Base-by-base conservation (phyloP, 2,113 vertebrate species). In the Alethe diademata region DNA sequence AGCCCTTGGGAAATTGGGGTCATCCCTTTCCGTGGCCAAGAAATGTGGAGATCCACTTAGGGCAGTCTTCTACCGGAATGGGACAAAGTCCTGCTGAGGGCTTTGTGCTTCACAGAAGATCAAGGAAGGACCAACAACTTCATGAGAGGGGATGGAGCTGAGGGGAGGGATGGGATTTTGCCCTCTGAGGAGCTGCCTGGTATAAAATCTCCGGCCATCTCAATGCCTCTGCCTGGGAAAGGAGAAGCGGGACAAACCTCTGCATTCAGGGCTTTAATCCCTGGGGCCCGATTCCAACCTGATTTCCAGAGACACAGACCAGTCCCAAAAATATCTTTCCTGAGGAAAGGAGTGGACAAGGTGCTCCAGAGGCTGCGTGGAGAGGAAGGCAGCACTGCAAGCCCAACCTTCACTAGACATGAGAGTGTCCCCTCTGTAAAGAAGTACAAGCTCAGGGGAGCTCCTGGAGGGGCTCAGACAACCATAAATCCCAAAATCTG, bases 61-160 rank as follows among this genome's bases (percentile, higher is more conserved):
- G 56, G 13, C 33, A 88, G 35, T 35, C 18, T 71, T 33, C 20
- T 40, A 1, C 35, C 14, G 40, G 33, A 73, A 54, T 6, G 22
- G 42, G 12, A 29, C 20, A 28, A 35, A 74, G 38, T 25, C 4
- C 1, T 19, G 20, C 42, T 33, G 45, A 51, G 25, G 31, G 18
- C n/a, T 69, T 54, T 5, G 14, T 31, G 38, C 26, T 19, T 25
- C 2, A 0, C 5, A 7, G 43, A 43, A 64, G 50, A 0, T 0
- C 16, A 9, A 22, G 18, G 61, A 74, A 70, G 72, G 19, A 70
- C 3, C 40, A 14, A 4, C 12, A 15, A 26, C 20, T 56, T 42
- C 56, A 3, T 50, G 47, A 33, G 29, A 3, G 4, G n/a, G 29
- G 36, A 22, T 19, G 47, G 62, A 29, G 61, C 8, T 9, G 20